These are phyloP conservation scores for Drosophila infuscata DNA, from an alignment of 2,888 invertebrate genomes.

Conservation along the genomic window DNA sequence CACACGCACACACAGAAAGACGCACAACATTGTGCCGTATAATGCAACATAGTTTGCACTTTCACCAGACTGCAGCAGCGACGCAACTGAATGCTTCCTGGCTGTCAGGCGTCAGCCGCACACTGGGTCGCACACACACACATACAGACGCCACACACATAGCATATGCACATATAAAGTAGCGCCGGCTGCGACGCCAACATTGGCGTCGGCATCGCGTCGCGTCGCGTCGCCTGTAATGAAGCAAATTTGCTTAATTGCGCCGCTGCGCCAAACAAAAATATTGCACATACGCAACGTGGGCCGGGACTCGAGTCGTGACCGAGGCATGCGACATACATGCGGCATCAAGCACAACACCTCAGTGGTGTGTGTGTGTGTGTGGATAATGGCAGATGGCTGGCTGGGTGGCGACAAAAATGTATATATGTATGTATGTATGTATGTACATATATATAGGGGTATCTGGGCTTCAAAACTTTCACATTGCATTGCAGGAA, in stretches of 20 bases:
- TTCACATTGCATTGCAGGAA: constrained; percentile 65
- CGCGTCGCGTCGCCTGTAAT: constrained; percentile 53
- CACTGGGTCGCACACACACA: constrained; percentile 44
- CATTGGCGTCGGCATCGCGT: constrained; percentile 28
- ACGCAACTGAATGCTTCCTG: constrained; percentile 57
- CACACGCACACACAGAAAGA: constrained; percentile 2
- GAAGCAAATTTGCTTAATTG: constrained; percentile 71
- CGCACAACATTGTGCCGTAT: constrained; percentile 37
- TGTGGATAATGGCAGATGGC: background rate
- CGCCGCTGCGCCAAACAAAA: constrained; percentile 64
- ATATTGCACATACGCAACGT: constrained; percentile 65
- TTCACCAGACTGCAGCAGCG: constrained; percentile 55
- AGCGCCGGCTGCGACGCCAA: constrained; percentile 30
- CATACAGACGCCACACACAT: constrained; percentile 23
- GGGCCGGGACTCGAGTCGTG: constrained; percentile 4
- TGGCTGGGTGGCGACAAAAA: background rate
- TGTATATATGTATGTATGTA: background rate
- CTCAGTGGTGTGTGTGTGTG: background rate
- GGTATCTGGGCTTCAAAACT: constrained; percentile 39
- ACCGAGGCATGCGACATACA: constrained; percentile 7
- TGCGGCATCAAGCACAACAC: constrained; percentile 11
- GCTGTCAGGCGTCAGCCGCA: constrained; percentile 45
- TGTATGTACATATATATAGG: background rate
- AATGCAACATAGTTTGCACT: constrained; percentile 69
- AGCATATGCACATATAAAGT: constrained; percentile 28